Conservation (phyloP, 2,113 vertebrate species). For the Merops nubicus region DNA sequence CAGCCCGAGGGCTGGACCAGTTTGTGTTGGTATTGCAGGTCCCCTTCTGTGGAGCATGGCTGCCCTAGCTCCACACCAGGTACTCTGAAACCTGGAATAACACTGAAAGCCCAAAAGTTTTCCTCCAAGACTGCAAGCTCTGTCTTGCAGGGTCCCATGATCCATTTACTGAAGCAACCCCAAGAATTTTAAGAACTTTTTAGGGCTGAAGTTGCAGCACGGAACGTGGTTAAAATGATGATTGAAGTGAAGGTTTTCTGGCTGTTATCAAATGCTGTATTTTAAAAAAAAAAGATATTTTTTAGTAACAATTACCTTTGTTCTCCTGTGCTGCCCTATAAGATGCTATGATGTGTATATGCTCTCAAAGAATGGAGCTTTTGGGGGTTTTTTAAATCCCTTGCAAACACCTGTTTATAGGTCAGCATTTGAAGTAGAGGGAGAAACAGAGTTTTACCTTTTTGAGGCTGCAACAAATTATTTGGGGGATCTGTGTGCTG, state of each 20-base stretch:
- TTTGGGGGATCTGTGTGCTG: not conserved
- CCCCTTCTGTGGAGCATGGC: no score
- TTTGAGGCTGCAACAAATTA: not conserved
- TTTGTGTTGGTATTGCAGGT: no score
- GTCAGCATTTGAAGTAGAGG: not conserved
- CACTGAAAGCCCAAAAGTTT: accelerated
- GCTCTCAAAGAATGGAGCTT: not conserved
- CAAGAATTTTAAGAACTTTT: not conserved
- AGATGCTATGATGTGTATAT: not conserved
- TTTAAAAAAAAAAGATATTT: not conserved
- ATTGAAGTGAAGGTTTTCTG: not conserved
- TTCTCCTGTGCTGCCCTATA: not conserved
- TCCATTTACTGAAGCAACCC: not conserved
- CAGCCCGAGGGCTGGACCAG: no score
- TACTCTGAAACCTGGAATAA: no score
- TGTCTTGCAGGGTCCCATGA: not conserved
- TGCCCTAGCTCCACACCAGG: no score
- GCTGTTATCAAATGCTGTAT: no score
- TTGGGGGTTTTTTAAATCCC: not conserved
- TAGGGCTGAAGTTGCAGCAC: not conserved
- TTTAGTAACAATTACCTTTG: not conserved
- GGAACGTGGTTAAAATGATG: not conserved
- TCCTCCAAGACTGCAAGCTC: not conserved
- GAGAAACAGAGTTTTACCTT: not conserved
- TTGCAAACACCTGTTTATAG: accelerated